Evolutionary conservation across 1,140 invertebrate genomes (phyloP), one percentile per base, ranked within the genome.

Genomic region (Hyposmocoma kahamanoa): DNA sequence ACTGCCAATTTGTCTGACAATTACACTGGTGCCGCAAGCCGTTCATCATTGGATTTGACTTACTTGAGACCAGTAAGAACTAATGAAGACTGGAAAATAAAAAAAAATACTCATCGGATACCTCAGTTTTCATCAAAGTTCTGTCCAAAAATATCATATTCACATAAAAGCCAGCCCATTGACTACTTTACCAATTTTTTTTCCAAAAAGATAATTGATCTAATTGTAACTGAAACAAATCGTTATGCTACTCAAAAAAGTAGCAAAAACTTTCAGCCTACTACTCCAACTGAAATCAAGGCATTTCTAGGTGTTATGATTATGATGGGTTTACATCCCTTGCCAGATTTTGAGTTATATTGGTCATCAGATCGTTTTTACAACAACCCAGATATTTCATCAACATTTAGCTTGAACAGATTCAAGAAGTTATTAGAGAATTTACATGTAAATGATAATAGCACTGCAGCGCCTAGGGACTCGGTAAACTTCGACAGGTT

Each of bases 221-320:
- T 28, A 28, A 6, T 28, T 6, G 24, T 28, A 28, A 11, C 6
- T 28, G 6, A 28, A 28, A 28, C 24, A 28, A 28, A 28, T 11
- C 24, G 5, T 28, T 28, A 28, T 28, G 24, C 24, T 6, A 6
- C 24, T 6, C 24, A 28, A 28, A 28, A 11, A 28, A 6, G 11
- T 6, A 28, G 6, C 24, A 6, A 28, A 6, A 6, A 28, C 24
- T 28, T 6, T 6, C 6, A 6, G 5, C 24, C 24, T 19, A 22
- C 21, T 9, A 19, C 19, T 22, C 3, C 21, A 21, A 20, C 6
- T 6, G 21, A 44, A 26, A 5, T 44, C 3, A 22, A 26, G 11
- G 42, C 42, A 44, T 44, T 10, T 28, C 17, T 44, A 6, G 42
- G 42, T 20, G 28, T 44, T 20, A 24, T 44, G 13, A 44, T 44